Evolutionary conservation across 2,888 invertebrate genomes (phyloP), one percentile per base, ranked within the genome.

Genomic region (Athalia circularis): DNA sequence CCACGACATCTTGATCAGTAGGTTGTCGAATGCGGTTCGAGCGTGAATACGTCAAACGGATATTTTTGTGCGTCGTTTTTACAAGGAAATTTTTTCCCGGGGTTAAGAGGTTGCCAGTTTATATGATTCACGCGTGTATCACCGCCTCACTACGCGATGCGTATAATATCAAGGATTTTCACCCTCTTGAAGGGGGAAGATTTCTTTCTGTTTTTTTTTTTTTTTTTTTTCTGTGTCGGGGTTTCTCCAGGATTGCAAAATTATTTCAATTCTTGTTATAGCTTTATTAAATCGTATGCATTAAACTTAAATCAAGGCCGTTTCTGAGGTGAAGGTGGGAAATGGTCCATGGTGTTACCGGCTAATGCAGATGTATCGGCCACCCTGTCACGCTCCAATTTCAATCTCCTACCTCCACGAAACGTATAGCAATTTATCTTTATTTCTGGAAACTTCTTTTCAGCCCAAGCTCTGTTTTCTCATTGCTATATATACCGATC

Each of bases 391-490:
- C 47, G 59, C 57, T 78, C 80, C 79, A 70, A 77, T 82, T 84
- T 84, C 84, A 84, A 84, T 84, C 83, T 83, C 79, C 81, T 80
- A 80, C 81, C 80, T 79, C 78, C 74, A 81, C 77, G 81, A 80
- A 84, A 83, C 62, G 80, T 72, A 72, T 82, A 81, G 78, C 81
- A 81, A 80, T 84, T 84, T 84, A 80, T 84, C 84, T 83, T 83
- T 81, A 84, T 85, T 84, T 70, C 77, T 54, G 13, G 52, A 65
- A 62, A 78, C 62, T 72, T 54, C 54, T 74, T 29, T 29, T 78
- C 47, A 59, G 62, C 62, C 62, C 50, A 75, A 52, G 54, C 75
- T 62, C 61, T 50, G 75, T 50, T 50, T 75, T 75, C 75, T 75
- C 75, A 75, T 75, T 75, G 75, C 29, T 64, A 62, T 29, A 62